Percentiles rank a stretch among this genome's conserved stretches.
These are phyloP conservation scores for Corapipo altera DNA, from an alignment of 2,113 vertebrate species.

Conservation along the genomic window DNA sequence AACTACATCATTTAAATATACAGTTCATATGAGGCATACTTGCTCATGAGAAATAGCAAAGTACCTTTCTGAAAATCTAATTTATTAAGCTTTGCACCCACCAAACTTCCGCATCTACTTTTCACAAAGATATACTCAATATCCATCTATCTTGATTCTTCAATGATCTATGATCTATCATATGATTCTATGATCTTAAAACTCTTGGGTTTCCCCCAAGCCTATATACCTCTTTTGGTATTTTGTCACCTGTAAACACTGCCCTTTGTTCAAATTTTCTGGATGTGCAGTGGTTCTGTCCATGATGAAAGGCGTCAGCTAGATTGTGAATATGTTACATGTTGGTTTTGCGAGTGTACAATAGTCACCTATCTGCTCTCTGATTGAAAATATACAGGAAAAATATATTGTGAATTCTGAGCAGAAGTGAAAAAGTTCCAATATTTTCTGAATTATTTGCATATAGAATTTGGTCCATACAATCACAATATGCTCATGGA, in stretches of 20 bases:
- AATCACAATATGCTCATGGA: neutral
- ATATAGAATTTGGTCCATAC: neutral
- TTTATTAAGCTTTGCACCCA: neutral
- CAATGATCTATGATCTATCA: too few species aligned
- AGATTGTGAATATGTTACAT: neutral
- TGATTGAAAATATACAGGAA: neutral
- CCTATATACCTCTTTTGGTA: neutral
- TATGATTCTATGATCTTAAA: neutral
- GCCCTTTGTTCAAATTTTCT: neutral
- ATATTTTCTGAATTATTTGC: neutral
- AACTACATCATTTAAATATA: neutral
- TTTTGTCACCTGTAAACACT: neutral
- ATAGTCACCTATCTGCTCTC: neutral
- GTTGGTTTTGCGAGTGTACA: neutral
- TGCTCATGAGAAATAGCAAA: neutral
- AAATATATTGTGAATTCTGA: neutral
- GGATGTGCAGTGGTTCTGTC: neutral
- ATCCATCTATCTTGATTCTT: neutral
- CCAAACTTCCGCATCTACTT: neutral
- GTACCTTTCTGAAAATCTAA: neutral
- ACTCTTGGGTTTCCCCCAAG: accelerated
- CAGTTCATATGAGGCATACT: neutral
- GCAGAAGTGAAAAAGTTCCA: neutral
- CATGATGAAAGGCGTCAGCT: neutral
- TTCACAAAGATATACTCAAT: neutral